Evolutionary conservation across 2,113 vertebrate genomes (phyloP).

Genomic region (Setophaga petechia): DNA sequence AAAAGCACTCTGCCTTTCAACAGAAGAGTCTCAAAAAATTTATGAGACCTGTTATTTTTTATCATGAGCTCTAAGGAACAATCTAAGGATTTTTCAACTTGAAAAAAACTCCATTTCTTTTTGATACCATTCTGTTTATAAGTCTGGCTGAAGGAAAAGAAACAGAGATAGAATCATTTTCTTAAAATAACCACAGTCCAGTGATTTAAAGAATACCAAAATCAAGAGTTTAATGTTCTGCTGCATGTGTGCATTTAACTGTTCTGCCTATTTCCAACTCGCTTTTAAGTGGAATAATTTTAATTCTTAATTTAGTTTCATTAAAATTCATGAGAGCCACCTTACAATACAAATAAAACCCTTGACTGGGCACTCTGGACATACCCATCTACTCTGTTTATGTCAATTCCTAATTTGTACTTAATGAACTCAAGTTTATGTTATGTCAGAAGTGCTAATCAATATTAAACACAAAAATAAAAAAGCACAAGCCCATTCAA

Average conservation of each 20-base stretch:
- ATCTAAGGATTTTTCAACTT: background rate
- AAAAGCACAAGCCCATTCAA: background rate
- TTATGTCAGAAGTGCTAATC: background rate
- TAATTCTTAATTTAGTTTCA: background rate
- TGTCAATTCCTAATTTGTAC: background rate
- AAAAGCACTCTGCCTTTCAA: background rate
- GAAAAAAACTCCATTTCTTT: background rate
- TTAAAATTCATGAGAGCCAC: conserved; percentile 8
- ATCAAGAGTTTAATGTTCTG: background rate
- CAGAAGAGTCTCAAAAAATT: background rate
- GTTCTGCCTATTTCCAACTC: background rate
- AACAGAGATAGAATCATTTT: background rate
- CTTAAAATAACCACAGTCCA: background rate
- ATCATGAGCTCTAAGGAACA: background rate
- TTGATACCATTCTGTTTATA: background rate
- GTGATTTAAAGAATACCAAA: background rate
- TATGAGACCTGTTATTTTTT: background rate
- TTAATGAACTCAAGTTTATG: background rate
- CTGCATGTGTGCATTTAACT: background rate
- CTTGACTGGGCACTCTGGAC: background rate
- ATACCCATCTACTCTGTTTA: background rate
- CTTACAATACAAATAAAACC: background rate
- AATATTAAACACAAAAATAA: conserved; percentile 31
- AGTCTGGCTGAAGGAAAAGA: background rate
- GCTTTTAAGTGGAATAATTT: background rate